Percentiles rank a stretch among this genome's conserved stretches.
Conservation (phyloP, 2,888 invertebrate species). For the Nebria salina region DNA sequence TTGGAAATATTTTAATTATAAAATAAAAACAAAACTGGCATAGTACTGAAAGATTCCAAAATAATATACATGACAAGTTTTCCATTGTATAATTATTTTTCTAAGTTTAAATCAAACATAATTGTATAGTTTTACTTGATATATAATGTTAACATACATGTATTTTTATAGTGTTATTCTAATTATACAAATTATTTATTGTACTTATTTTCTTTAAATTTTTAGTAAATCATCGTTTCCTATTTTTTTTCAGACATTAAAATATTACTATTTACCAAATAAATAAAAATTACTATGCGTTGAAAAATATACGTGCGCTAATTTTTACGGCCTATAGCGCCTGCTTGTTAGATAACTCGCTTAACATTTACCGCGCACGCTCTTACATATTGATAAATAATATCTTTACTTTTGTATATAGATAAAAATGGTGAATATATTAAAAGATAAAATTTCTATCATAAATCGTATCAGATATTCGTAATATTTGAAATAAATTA, state of each 20-base stretch:
- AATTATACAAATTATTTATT: conserved; percentile 44
- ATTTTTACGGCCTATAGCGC: neutral
- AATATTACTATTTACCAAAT: too few relatives aligned
- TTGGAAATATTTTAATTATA: neutral
- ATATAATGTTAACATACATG: conserved; percentile 18
- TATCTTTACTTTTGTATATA: conserved; percentile 11
- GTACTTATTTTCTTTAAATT: conserved; percentile 19
- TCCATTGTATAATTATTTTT: conserved; percentile 12
- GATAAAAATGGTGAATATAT: neutral
- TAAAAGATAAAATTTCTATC: neutral
- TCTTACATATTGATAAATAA: conserved; percentile 37
- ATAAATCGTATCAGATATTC: conserved; percentile 2
- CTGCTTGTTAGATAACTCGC: conserved; percentile 16
- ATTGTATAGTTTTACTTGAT: conserved; percentile 18
- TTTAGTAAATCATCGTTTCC: neutral
- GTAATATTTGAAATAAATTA: conserved; percentile 12
- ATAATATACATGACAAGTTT: conserved; percentile 12
- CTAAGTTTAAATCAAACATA: conserved; percentile 5
- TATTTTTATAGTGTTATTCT: conserved; percentile 43
- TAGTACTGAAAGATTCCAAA: conserved; percentile 15
- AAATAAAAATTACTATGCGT: neutral
- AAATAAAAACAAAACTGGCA: conserved; percentile 26
- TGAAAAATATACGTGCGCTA: neutral
- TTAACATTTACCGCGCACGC: conserved; percentile 29
- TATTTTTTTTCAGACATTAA: too few relatives aligned